These are phyloP conservation scores for Diploptera punctata DNA, from an alignment of 2,888 invertebrate genomes.

Conservation along the genomic window DNA sequence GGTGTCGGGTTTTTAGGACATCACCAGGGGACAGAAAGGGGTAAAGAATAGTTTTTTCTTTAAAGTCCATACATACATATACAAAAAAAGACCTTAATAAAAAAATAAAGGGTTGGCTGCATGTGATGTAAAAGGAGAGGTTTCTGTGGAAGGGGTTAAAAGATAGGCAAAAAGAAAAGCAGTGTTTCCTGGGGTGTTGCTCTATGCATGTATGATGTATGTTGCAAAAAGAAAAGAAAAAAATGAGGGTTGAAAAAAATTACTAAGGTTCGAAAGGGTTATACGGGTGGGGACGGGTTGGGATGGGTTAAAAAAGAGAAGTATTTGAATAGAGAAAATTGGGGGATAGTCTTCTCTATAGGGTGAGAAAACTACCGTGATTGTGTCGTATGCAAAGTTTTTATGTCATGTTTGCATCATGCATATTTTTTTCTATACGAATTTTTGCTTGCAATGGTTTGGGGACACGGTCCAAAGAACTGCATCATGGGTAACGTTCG, in stretches of 20 bases:
- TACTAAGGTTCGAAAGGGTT: conserved; percentile 29
- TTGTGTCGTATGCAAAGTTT: conserved; percentile 31
- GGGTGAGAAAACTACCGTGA: conserved; percentile 25
- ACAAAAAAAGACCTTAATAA: conserved; percentile 20
- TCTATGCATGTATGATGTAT: conserved; percentile 32
- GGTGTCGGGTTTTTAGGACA: conserved; percentile 31
- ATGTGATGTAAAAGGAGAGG: conserved; percentile 24
- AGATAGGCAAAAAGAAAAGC: conserved; percentile 28
- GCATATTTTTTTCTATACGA: conserved; percentile 22
- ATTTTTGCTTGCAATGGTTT: conserved; percentile 6
- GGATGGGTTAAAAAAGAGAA: conserved; percentile 26
- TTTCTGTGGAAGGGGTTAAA: conserved; percentile 19
- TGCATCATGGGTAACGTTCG: conserved; percentile 22
- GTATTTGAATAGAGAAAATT: conserved; percentile 30
- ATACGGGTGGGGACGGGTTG: not conserved
- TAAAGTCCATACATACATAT: conserved; percentile 20
- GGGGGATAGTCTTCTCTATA: conserved; percentile 15
- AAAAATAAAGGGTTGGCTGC: conserved; percentile 20
- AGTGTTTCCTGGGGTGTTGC: conserved; percentile 26
- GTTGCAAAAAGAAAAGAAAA: conserved; percentile 27
- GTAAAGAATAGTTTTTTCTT: conserved; percentile 21
- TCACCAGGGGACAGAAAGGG: conserved; percentile 29
- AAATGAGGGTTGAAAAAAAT: conserved; percentile 21
- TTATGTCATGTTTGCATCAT: conserved; percentile 30
- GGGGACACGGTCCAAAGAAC: conserved; percentile 16